Conservation (phyloP, 2,888 invertebrate species). For the Druceiella hillmani region DNA sequence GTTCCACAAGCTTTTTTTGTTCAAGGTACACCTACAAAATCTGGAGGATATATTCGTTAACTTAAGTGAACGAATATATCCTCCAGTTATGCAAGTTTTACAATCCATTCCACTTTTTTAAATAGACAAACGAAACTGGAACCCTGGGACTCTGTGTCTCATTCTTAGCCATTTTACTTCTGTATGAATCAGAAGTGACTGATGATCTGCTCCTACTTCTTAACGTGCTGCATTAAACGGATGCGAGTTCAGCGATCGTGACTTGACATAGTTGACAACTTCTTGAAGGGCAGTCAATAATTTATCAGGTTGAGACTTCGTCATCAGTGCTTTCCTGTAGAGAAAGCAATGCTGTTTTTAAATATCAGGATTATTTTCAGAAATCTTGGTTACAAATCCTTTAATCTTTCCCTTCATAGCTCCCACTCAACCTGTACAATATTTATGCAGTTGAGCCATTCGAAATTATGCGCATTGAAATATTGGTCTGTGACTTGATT, state of each 20-base stretch:
- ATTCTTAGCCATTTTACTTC: constrained; percentile 14
- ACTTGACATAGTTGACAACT: constrained; percentile 16
- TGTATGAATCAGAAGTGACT: constrained; percentile 13
- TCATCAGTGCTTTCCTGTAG: no score
- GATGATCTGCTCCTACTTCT: constrained; percentile 20
- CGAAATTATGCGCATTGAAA: constrained; percentile 14
- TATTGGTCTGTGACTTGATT: constrained; percentile 12
- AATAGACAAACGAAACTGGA: constrained; percentile 13
- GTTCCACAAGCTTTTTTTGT: no score
- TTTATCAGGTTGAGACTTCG: constrained; percentile 13
- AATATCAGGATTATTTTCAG: constrained; percentile 13
- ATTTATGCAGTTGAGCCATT: constrained; percentile 15
- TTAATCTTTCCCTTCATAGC: constrained; percentile 12
- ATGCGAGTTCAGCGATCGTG: constrained; percentile 18
- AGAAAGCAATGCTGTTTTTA: constrained; percentile 16
- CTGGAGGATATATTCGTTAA: no score
- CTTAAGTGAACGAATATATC: constrained; percentile 19
- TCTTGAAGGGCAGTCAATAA: constrained; percentile 14
- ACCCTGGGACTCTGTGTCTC: constrained; percentile 14
- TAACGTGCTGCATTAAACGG: constrained; percentile 17
- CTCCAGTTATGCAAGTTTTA: constrained; percentile 18
- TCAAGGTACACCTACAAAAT: no score
- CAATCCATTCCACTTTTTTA: constrained; percentile 15
- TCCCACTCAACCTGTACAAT: constrained; percentile 3
- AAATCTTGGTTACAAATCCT: constrained; percentile 15